These are phyloP conservation scores for Cercopithecus mitis DNA, from an alignment of 2,797 vertebrate genomes.

Conservation along the genomic window DNA sequence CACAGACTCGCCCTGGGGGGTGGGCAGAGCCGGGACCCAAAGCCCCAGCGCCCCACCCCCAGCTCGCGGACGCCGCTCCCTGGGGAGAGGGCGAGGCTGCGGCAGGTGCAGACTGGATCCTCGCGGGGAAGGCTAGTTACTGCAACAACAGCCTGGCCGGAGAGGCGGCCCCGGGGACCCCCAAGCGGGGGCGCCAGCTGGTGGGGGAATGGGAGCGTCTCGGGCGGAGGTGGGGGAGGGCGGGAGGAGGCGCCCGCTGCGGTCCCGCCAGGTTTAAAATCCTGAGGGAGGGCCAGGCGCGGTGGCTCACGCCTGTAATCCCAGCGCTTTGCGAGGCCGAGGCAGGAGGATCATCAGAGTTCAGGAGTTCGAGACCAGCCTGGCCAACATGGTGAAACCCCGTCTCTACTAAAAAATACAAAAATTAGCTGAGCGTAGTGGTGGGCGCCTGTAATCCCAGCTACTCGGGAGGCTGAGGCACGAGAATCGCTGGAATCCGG, in stretches of 20 bases:
- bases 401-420: no score
- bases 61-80: not conserved
- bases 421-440: no score
- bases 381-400: no score
- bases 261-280: not conserved
- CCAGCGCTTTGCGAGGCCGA: not conserved
- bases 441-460: no score
- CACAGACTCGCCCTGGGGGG: not conserved
- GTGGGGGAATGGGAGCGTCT: not conserved
- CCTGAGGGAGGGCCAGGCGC: not conserved
- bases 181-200: slow-evolving; percentile 10
- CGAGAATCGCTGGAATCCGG: not conserved
- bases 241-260: not conserved
- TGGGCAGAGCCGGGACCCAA: not conserved
- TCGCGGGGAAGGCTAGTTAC: slow-evolving; percentile 38
- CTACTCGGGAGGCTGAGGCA: not conserved
- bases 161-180: not conserved
- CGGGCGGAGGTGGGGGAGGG: not conserved
- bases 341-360: no score
- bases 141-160: slow-evolving; percentile 52
- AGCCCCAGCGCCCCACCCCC: not conserved
- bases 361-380: no score
- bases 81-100: not conserved
- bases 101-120: slow-evolving; percentile 63
- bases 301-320: not conserved